These are phyloP conservation scores for Neodontobutis hainanensis DNA, from an alignment of 2,113 vertebrate species.

Conservation along the genomic window DNA sequence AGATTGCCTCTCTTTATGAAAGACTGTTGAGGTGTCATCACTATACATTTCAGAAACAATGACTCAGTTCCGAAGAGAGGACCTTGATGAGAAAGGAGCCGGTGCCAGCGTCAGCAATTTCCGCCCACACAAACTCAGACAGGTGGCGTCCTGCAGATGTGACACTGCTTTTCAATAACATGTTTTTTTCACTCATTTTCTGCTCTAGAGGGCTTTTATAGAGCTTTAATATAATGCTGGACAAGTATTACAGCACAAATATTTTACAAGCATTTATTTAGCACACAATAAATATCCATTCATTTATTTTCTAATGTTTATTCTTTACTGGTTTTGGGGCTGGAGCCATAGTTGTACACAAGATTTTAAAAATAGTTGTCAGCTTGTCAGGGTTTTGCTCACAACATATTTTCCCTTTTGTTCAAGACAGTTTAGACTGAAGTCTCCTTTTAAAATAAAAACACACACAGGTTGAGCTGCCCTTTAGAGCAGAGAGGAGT, in stretches of 20 bases:
- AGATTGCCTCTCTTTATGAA: slow-evolving; percentile 16
- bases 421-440: too few relatives aligned
- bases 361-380: too few relatives aligned
- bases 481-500: too few relatives aligned
- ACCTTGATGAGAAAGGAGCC: slow-evolving; percentile 52
- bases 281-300: too few relatives aligned
- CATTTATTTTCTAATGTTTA: too few relatives aligned
- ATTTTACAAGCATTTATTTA: not conserved
- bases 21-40: slow-evolving; percentile 19
- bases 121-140: slow-evolving; percentile 54
- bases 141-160: slow-evolving; percentile 63
- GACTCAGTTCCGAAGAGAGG: slow-evolving; percentile 46
- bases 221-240: slow-evolving; percentile 14
- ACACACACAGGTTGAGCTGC: too few relatives aligned
- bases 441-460: too few relatives aligned
- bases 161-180: slow-evolving; percentile 46
- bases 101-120: slow-evolving; percentile 47
- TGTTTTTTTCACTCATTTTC: slow-evolving; percentile 35
- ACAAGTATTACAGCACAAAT: slow-evolving; percentile 1
- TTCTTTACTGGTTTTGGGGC: too few relatives aligned
- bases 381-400: too few relatives aligned
- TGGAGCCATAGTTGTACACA: too few relatives aligned
- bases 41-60: slow-evolving; percentile 38
- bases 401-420: too few relatives aligned
- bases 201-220: slow-evolving; percentile 24